Base-by-base conservation (phyloP, 1,140 invertebrate species). In the Dryas iulia region DNA sequence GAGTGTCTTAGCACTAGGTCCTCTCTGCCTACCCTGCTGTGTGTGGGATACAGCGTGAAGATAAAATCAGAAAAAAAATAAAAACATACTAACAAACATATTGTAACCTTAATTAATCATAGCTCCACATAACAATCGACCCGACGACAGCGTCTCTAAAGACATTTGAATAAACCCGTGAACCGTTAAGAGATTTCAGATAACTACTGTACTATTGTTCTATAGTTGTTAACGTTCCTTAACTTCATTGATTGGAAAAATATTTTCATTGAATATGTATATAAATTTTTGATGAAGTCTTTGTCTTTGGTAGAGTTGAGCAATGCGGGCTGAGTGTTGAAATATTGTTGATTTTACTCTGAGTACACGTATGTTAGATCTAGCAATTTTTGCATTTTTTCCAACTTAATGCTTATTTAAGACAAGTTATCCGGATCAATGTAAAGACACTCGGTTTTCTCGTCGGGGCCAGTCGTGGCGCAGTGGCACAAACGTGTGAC, bases 201-300 rank as follows among this genome's bases (percentile, higher is more conserved):
- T 47, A 11, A 47, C 39, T 18, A 47, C 39, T 18, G 39, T 31
- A 6, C 56, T 26, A 62, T 62, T 62, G 59, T 62, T 62, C 59
- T 52, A 62, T 62, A 52, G 39, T 12, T 1, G 24, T 31, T 11
- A 33, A 21, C 39, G 39, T 52, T 62, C 59, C 39, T 10, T 14
- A 18, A 12, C n/a, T 30, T 52, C 59, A 14, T 28, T 30, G 59
- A 62, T 62, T 21, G 59, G 59, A 62, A 62, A 62, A 62, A 62
- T 62, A 62, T 62, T 33, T 62, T 53, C 59, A 30, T 61, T 6
- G 12, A 12, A 14, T 61, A 39, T 61, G 35, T 61, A 18, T 47
- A 21, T 47, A 47, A 47, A 21, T 10, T 47, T 47, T 47, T 47
- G 39, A 47, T 47, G 39, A 47, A 21, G 14, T 47, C 14, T 18